Evolutionary conservation across 2,113 vertebrate genomes (phyloP).

Genomic region (Bombycilla garrulus): DNA sequence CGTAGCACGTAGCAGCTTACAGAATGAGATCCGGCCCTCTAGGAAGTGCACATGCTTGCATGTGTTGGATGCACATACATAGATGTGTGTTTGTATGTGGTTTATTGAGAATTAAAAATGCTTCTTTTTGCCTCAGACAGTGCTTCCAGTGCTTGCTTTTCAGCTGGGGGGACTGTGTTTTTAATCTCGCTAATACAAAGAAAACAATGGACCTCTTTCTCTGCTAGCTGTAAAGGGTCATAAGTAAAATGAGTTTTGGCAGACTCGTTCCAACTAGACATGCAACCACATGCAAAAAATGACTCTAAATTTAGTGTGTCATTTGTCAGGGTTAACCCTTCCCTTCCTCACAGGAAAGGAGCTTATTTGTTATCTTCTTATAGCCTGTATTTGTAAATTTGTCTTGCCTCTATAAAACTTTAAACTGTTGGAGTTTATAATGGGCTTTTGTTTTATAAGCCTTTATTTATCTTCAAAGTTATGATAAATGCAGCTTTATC

Average conservation of each 20-base stretch:
- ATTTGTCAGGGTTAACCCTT: conserved; percentile 70
- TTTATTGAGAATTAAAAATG: conserved; percentile 49
- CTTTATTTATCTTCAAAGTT: not conserved
- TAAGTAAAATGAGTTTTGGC: conserved; percentile 69
- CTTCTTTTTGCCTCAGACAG: conserved; percentile 45
- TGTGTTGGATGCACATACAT: conserved; percentile 1
- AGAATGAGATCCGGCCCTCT: not conserved
- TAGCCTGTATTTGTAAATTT: not conserved
- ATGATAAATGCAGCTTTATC: not conserved
- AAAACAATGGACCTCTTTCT: conserved; percentile 76
- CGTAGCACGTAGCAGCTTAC: not conserved
- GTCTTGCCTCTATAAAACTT: not conserved
- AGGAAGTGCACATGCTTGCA: not conserved
- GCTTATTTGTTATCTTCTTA: conserved; percentile 10
- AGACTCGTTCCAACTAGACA: conserved; percentile 63
- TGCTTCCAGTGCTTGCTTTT: conserved; percentile 57
- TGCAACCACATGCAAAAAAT: conserved; percentile 63
- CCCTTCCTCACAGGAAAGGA: not conserved
- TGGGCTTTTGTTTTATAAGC: not conserved
- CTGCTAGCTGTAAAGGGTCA: conserved; percentile 73
- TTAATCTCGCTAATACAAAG: conserved; percentile 62
- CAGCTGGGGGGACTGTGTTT: conserved; percentile 56
- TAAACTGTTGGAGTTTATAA: not conserved
- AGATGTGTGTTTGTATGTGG: conserved; percentile 18
- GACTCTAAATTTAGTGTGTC: conserved; percentile 69